Conservation (phyloP, 2,113 vertebrate species). For the Pterophyllum scalare region DNA sequence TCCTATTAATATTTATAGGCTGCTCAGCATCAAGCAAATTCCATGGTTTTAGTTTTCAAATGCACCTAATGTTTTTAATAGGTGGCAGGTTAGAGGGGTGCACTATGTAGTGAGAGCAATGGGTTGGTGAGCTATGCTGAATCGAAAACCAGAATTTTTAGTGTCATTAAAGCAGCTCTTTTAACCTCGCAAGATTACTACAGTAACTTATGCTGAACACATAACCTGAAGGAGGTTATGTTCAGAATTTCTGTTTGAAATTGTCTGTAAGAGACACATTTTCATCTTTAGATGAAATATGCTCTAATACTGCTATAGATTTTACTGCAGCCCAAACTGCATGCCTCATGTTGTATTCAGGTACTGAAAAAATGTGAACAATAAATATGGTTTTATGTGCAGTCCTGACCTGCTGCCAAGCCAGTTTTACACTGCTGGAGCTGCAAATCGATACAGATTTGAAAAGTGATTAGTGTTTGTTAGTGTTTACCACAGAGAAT, state of each 20-base stretch:
- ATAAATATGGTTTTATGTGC: not conserved
- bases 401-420: not conserved
- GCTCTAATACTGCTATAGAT: not conserved
- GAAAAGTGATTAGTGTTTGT: slow-evolving; percentile 1
- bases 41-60: no score
- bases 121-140: no score
- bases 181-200: not conserved
- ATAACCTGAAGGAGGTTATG: not conserved
- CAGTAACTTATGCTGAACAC: not conserved
- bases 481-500: not conserved
- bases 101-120: no score
- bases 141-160: no score
- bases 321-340: not conserved
- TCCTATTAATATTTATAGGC: no score
- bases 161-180: not conserved
- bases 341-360: not conserved
- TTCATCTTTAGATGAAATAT: not conserved
- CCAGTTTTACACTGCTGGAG: not conserved
- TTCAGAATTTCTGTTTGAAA: not conserved
- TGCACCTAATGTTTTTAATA: no score
- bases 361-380: not conserved
- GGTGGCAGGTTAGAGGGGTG: no score
- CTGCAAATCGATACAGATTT: not conserved
- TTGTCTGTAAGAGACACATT: not conserved
- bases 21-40: no score